phyloP scores from a whole-genome alignment of 1,140 invertebrate genomes.

The Liolophura sinensis region DNA sequence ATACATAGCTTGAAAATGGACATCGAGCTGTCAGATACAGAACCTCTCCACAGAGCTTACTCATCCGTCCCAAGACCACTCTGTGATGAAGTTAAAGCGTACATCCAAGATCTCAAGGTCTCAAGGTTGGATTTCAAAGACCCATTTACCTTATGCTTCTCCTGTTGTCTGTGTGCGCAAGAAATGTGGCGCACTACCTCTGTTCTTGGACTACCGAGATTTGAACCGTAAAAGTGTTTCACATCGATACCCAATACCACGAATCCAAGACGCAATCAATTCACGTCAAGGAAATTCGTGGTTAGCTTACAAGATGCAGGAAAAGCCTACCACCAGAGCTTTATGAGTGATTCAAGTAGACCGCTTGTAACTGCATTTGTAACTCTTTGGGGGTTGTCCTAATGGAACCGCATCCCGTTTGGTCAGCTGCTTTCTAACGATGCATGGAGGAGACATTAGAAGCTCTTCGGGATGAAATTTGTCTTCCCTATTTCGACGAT shows the following conservation, averaged over 20 bases:
- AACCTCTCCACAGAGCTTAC: conserved; percentile 14
- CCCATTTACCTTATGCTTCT: conserved; percentile 11
- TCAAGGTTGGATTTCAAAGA: conserved; percentile 13
- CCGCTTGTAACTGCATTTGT: conserved; percentile 23
- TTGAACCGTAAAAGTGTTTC: conserved; percentile 14
- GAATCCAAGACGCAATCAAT: conserved; percentile 21
- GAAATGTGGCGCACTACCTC: conserved; percentile 11
- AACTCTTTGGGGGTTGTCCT: conserved; percentile 14
- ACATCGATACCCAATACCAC: conserved; percentile 10
- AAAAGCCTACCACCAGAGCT: conserved; percentile 20
- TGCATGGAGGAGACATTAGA: conserved; percentile 19
- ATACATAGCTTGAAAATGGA: conserved; percentile 15
- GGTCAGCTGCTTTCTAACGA: conserved; percentile 21
- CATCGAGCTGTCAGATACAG: conserved; percentile 15
- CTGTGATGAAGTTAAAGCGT: conserved; percentile 22
- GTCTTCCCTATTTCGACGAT: no score
- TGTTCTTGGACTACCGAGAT: conserved; percentile 22
- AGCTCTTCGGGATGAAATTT: conserved; percentile 10
- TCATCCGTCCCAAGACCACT: conserved; percentile 13
- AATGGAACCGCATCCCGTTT: conserved; percentile 28
- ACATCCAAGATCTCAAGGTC: conserved; percentile 14
- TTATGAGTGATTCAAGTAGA: conserved; percentile 14
- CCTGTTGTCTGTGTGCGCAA: conserved; percentile 26
- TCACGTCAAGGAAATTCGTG: conserved; percentile 11
- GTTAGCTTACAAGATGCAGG: conserved; percentile 18